Base-by-base conservation (phyloP, 2,797 vertebrate species). In the Tangara arthus region DNA sequence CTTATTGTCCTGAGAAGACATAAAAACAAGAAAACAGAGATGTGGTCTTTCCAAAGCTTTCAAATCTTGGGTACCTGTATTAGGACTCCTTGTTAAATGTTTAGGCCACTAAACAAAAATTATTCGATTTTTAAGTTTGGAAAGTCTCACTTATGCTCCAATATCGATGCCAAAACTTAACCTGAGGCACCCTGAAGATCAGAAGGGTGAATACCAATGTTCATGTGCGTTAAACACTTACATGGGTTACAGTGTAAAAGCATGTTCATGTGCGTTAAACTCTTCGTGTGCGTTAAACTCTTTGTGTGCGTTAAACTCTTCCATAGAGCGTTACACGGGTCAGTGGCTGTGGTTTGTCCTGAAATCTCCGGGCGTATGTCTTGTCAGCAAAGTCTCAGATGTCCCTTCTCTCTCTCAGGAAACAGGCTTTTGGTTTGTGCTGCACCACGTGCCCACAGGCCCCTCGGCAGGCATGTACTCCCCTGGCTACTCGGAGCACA, bases 361-460 rank as follows among this genome's bases (percentile, higher is more conserved):
- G 50, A 47, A 72, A 42, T 22, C 37, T 35, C 15, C 42, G 69
- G 75, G 32, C 11, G 24, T 44, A 4, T 0, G 0, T 32, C 78
- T 69, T 12, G 39, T 11, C 59, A 42, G 65, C 42, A 27, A 53
- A 64, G 61, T 4, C 79, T 96, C 65, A 86, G 27, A 12, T 32
- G 59, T 42, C 24, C 10, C 4, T 94, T 81, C 21, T 92, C 47
- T 85, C 72, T 50, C 39, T 42, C 97, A 99, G 99, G 99, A 99
- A 97, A 99, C 99, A 0, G 99, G 99, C 22, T 99, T 99, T 97
- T 99, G 99, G 99, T 99, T 99, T 93, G 98, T 99, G 82, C 99
- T 99, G 96, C 99, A 99, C 97, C 99, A 99, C 2, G 98, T 99
- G 44, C 99, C 99, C 0, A 99, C 99, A 0, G 99, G 99, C 39